Evolutionary conservation across 2,797 vertebrate species (phyloP).

Genomic region (Trachops cirrhosus): DNA sequence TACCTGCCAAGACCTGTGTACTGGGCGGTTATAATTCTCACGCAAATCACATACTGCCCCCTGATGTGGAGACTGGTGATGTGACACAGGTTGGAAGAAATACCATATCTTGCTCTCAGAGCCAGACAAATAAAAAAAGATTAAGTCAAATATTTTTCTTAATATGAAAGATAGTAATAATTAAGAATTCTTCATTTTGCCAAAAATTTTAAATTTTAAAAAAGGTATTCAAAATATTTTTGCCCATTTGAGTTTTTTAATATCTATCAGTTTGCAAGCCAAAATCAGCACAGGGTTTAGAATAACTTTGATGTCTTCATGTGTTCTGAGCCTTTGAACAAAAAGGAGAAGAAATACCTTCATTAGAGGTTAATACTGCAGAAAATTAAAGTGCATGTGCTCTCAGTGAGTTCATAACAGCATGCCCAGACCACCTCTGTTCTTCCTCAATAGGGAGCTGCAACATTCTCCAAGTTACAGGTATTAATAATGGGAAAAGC

Average conservation of each 20-base stretch:
- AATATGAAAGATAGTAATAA: conserved; percentile 39
- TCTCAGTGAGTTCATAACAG: not conserved
- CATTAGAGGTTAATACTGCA: not conserved
- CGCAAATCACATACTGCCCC: conserved; percentile 19
- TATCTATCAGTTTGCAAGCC: not conserved
- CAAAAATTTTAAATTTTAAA: not conserved
- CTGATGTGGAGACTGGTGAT: conserved; percentile 51
- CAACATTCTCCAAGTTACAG: not conserved
- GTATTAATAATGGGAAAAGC: not conserved
- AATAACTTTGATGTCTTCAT: not conserved
- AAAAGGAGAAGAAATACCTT: not conserved
- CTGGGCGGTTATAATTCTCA: conserved; percentile 38
- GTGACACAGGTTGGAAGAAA: conserved; percentile 28
- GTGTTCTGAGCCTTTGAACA: not conserved
- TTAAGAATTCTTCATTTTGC: conserved; percentile 6
- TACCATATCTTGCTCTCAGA: conserved; percentile 22
- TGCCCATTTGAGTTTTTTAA: not conserved
- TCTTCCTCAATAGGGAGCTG: not conserved
- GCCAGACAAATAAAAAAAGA: conserved; percentile 70
- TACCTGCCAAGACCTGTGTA: conserved; percentile 54
- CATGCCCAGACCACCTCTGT: not conserved
- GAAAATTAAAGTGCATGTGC: not conserved
- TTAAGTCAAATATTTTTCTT: conserved; percentile 32
- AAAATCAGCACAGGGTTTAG: not conserved
- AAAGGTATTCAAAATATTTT: not conserved